Percentiles rank a stretch among this genome's conserved stretches.
Evolutionary conservation across 2,113 vertebrate genomes (phyloP).

Genomic region (Chunga burmeisteri): DNA sequence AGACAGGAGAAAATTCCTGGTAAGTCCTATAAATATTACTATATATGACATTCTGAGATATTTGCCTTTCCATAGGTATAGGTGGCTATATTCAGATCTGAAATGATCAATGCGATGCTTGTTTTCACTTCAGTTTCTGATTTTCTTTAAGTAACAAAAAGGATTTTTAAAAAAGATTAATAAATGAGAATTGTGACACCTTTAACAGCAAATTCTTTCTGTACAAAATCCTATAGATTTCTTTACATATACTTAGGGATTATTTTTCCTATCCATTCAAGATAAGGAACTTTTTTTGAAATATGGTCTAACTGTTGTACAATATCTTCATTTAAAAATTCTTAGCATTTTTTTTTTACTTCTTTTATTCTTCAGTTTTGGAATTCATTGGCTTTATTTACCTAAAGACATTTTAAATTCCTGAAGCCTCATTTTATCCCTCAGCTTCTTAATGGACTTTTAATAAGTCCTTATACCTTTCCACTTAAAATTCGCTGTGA

Average conservation of each 20-base stretch:
- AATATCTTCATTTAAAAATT: neutral
- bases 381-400: neutral
- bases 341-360: neutral
- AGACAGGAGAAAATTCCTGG: neutral
- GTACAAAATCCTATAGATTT: neutral
- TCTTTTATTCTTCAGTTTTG: neutral
- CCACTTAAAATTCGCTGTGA: neutral
- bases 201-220: neutral
- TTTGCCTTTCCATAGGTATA: neutral
- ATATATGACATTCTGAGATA: neutral
- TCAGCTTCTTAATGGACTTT: neutral
- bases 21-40: neutral
- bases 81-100: neutral
- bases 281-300: neutral
- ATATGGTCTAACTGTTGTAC: neutral
- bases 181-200: neutral
- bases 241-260: neutral
- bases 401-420: neutral
- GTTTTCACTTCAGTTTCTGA: neutral
- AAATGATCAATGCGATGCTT: neutral
- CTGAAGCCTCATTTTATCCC: neutral
- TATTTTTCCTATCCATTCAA: neutral
- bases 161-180: fast-evolving
- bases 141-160: neutral
- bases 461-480: neutral